phyloP scores from a whole-genome alignment of 2,888 invertebrate species.

The Leptinotarsa tumamoca region DNA sequence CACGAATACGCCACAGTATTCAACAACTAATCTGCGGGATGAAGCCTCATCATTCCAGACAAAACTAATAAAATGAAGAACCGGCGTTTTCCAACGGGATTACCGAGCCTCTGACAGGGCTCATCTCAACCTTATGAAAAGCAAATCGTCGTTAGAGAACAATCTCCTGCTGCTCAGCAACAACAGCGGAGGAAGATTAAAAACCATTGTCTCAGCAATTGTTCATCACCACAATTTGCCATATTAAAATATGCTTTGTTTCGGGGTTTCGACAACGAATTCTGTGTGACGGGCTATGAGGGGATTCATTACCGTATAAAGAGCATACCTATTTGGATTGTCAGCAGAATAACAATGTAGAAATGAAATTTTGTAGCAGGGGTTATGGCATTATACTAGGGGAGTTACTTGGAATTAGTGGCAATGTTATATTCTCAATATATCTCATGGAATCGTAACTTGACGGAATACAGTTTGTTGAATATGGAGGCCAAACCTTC shows the following conservation, averaged over 20 bases:
- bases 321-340: not conserved
- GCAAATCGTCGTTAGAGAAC: conserved; percentile 31
- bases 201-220: conserved; percentile 23
- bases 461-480: too few relatives aligned
- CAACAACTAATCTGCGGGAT: not conserved
- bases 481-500: too few relatives aligned
- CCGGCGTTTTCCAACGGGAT: conserved; percentile 28
- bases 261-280: not conserved
- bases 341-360: not conserved
- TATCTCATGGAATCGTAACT: too few relatives aligned
- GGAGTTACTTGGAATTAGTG: too few relatives aligned
- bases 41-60: conserved; percentile 10
- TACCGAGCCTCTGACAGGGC: conserved; percentile 24
- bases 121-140: conserved; percentile 34
- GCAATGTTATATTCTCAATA: too few relatives aligned
- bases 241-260: conserved; percentile 13
- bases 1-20: not conserved
- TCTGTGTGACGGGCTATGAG: not conserved
- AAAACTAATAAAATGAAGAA: conserved; percentile 15
- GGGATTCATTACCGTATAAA: not conserved
- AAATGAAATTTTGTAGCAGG: not conserved
- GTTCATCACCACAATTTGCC: conserved; percentile 13
- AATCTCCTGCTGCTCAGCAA: conserved; percentile 33
- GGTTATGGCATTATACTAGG: not conserved
- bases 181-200: conserved; percentile 34